These are phyloP conservation scores for Thalassoma bifasciatum DNA, from an alignment of 2,113 vertebrate genomes.

Conservation along the genomic window DNA sequence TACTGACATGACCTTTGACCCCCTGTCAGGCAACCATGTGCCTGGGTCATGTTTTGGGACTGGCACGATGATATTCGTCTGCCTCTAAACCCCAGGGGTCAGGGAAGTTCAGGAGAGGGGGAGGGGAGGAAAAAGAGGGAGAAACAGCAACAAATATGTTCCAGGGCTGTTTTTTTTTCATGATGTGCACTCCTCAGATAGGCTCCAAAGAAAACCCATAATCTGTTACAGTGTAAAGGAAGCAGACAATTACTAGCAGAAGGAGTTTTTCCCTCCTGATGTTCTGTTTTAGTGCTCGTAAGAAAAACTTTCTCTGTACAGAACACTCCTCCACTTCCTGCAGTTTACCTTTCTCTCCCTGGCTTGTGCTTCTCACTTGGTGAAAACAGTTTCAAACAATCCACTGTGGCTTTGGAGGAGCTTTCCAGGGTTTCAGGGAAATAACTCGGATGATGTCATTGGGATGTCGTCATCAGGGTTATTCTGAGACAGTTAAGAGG, in stretches of 20 bases:
- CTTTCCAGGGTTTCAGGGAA: not conserved
- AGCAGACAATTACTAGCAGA: not conserved
- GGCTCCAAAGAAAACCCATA: not conserved
- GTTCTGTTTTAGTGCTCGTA: not conserved
- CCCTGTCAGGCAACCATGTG: slow-evolving; percentile 76
- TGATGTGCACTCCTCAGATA: slow-evolving; percentile 38
- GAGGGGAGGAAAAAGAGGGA: slow-evolving; percentile 18
- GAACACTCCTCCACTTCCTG: not conserved
- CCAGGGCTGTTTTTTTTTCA: slow-evolving; percentile 37
- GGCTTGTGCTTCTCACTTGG: not conserved
- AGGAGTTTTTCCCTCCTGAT: not conserved
- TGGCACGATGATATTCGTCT: slow-evolving; percentile 66
- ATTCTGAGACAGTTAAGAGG: not conserved
- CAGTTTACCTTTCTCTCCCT: not conserved
- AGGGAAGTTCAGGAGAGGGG: slow-evolving; percentile 61
- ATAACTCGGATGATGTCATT: not conserved
- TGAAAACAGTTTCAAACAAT: not conserved
- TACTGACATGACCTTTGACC: slow-evolving; percentile 71
- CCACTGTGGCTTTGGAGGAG: not conserved
- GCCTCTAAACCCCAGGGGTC: slow-evolving; percentile 45
- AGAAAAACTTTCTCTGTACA: not conserved
- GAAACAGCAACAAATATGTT: slow-evolving; percentile 38
- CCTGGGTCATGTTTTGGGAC: slow-evolving; percentile 76
- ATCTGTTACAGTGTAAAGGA: not conserved
- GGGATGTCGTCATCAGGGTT: slow-evolving; percentile 2